Base-by-base conservation (phyloP, 1,140 invertebrate genomes). In the Eriosoma lanigerum region DNA sequence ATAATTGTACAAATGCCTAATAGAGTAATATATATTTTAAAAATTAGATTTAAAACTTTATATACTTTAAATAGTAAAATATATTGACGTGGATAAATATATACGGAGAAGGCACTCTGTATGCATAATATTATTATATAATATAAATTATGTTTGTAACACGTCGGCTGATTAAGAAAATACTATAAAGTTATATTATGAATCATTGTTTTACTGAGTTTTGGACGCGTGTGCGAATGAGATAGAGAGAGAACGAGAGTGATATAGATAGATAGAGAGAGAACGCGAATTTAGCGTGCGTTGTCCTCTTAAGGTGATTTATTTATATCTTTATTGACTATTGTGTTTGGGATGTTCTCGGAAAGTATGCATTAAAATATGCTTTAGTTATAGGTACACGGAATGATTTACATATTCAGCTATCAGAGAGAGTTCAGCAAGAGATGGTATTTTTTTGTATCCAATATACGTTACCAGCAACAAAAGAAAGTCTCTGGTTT, bases 381-480 rank as follows among this genome's bases (percentile, higher is more conserved):
- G 9, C 29, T 29, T 29, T 50, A 72, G 46, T 12, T 29, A 9
- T 32, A 62, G 58, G 12, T 52, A 29, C 68, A 66, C 10, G 26
- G n/a, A 72, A 52, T 19, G 48, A 72, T 52, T 72, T 72, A 72
- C 68, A 52, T 72, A 29, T 50, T 72, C 17, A n/a, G 48, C 29
- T 72, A 72, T 52, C 48, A 72, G 68, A 72, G 68, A 72, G 68
- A 72, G 68, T 72, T 72, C 24, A 19, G n/a, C n/a, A n/a, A n/a
- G 68, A 72, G 24, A 72, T 52, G 68, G 26, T 50, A 26, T 50
- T 29, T 72, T 50, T 48, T 26, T 17, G 8, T 46, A 68, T 66
- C 21, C 66, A n/a, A n/a, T n/a, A 72, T 52, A 52, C 68, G 12
- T 52, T 72, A 72, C 46, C 15, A 3, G 32, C 32, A 3, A 52